These are phyloP conservation scores for Lynx canadensis DNA, from an alignment of 2,113 vertebrate genomes.

Conservation along the genomic window DNA sequence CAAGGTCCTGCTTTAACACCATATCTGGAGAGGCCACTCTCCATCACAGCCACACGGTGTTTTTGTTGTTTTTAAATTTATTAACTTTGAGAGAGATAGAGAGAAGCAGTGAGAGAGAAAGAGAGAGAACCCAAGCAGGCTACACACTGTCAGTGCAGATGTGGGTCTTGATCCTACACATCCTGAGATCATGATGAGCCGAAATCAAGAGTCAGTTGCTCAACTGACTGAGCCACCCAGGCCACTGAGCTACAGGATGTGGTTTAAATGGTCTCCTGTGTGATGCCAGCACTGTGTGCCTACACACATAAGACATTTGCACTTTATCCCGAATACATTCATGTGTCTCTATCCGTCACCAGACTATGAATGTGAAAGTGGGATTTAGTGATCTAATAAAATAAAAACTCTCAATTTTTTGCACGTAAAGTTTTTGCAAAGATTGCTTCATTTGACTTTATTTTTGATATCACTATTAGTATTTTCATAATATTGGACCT, in stretches of 20 bases:
- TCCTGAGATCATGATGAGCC: too few relatives aligned
- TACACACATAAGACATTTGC: background rate
- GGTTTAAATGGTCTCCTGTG: background rate
- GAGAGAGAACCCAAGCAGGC: too few relatives aligned
- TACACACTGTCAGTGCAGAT: too few relatives aligned
- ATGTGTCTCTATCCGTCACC: background rate
- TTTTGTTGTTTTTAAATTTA: background rate
- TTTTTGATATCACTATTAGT: background rate
- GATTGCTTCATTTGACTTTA: background rate
- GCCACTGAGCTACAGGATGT: background rate
- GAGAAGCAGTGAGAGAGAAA: too few relatives aligned
- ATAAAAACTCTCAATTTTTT: background rate
- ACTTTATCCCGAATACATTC: background rate
- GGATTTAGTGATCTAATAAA: background rate
- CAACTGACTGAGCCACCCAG: too few relatives aligned
- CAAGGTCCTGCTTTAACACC: rapidly evolving
- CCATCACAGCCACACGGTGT: background rate
- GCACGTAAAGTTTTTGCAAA: background rate
- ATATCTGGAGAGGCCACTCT: rapidly evolving
- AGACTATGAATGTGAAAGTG: background rate
- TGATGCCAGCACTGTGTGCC: background rate
- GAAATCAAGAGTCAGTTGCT: too few relatives aligned
- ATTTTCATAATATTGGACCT: background rate
- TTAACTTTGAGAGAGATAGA: too few relatives aligned
- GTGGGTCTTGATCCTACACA: too few relatives aligned